These are phyloP conservation scores for Tinea semifulvella DNA, from an alignment of 2,888 invertebrate genomes.

Conservation along the genomic window DNA sequence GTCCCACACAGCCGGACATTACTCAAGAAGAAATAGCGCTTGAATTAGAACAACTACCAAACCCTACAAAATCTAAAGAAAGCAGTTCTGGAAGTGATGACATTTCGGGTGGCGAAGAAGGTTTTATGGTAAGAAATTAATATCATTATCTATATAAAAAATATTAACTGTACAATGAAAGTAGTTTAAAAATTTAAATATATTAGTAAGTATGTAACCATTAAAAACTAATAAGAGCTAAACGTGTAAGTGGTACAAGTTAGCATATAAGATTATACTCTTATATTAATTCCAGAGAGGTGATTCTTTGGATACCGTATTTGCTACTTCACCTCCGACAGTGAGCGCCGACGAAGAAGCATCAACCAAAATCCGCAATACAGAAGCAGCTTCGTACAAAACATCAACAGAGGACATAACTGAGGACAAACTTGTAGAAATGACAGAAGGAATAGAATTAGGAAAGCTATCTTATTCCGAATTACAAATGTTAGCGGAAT, in stretches of 20 bases:
- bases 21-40: constrained; percentile 20
- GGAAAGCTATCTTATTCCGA: constrained; percentile 52
- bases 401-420: constrained; percentile 35
- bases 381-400: constrained; percentile 20
- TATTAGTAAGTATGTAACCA: too few species aligned
- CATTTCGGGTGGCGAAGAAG: constrained; percentile 49
- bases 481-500: constrained; percentile 53
- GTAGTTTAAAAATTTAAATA: too few species aligned
- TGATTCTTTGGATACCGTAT: constrained; percentile 73
- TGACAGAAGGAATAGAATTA: constrained; percentile 51
- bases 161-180: not conserved
- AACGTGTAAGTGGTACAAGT: too few species aligned
- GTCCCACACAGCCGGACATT: constrained; percentile 22
- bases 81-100: constrained; percentile 59
- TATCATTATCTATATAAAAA: not conserved
- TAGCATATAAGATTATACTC: too few species aligned
- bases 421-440: constrained; percentile 48
- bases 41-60: constrained; percentile 18
- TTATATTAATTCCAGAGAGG: constrained; percentile 60
- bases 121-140: constrained; percentile 47
- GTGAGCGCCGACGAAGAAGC: constrained; percentile 34
- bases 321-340: constrained; percentile 68
- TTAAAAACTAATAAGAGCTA: too few species aligned
- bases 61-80: constrained; percentile 30
- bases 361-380: constrained; percentile 27